Evolutionary conservation across 1,140 invertebrate species (phyloP).

Genomic region (Prorops nasuta): DNA sequence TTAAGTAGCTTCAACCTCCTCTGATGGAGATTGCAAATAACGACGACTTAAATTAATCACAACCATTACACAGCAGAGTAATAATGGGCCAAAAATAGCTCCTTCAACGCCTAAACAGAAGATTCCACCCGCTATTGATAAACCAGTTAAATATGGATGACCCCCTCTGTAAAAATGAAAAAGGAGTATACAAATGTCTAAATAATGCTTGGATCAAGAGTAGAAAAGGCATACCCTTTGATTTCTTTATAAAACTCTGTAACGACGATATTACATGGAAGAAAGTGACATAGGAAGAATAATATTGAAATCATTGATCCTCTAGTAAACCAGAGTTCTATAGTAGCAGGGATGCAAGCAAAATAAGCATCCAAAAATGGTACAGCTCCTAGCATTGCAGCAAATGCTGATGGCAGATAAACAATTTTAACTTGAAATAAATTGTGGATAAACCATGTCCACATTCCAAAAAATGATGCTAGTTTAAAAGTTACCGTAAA

Average conservation of each 20-base stretch:
- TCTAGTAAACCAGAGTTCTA: conserved; percentile 91
- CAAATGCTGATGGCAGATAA: conserved; percentile 91
- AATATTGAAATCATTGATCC: conserved; percentile 72
- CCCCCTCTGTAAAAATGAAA: conserved; percentile 69
- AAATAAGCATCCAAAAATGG: conserved; percentile 94
- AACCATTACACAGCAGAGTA: conserved; percentile 85
- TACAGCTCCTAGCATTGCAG: conserved; percentile 88
- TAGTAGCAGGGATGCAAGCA: conserved; percentile 87
- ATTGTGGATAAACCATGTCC: conserved; percentile 97
- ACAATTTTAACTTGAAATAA: conserved; percentile 93
- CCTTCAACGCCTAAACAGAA: conserved; percentile 96
- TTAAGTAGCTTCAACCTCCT: conserved; percentile 47
- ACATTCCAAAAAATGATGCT: conserved; percentile 94
- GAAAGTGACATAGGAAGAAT: conserved; percentile 80
- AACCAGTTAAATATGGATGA: conserved; percentile 96
- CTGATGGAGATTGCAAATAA: conserved; percentile 57
- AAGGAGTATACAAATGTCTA: conserved; percentile 10
- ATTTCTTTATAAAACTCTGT: conserved; percentile 96
- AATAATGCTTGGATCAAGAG: neutral
- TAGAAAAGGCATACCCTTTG: conserved; percentile 71
- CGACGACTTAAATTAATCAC: conserved; percentile 70
- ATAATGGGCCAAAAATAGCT: conserved; percentile 91
- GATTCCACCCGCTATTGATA: conserved; percentile 97
- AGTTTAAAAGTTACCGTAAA: conserved; percentile 96
- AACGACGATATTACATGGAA: conserved; percentile 89